Base-by-base conservation (phyloP, 2,888 invertebrate species). In the Coleophora flavipennella region DNA sequence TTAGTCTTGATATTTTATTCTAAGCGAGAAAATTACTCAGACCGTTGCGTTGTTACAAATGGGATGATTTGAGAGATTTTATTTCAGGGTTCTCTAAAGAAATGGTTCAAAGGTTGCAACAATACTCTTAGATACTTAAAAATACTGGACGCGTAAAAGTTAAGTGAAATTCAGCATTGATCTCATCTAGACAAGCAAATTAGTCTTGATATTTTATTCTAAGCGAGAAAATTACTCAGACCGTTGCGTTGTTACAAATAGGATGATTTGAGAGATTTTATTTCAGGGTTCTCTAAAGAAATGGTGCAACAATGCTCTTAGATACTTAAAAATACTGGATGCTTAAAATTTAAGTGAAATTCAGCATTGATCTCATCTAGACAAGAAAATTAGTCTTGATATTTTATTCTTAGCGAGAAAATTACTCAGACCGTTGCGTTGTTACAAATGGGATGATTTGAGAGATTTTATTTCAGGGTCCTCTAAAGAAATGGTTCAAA, bases 351-450 rank as follows among this genome's bases (percentile, higher is more conserved):
- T n/a, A n/a, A n/a, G n/a, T n/a, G n/a, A n/a, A n/a, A n/a, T n/a
- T n/a, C 36, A 33, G 38, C 42, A 44, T 42, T 44, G 45, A 50
- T 54, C 44, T 52, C 44, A 51, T 46, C 50, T 51, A 55, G 56
- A 50, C 50, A 58, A 55, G 45, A 40, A 52, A 56, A 60, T 61
- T 51, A 51, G 53, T 54, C 51, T 53, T 35, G 45, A 53, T 51
- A 50, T 59, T 50, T 45, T 40, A 45, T 56, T 49, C 50, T 53
- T 50, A 54, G 38, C 32, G 47, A 45, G 37, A 46, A 40, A 46
- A 59, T 49, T 39, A 49, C 56, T 60, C 55, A 55, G 51, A 53
- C 36, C 42, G 45, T n/a, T n/a, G n/a, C n/a, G n/a, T 35, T 41
- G 44, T 40, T 43, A 49, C 49, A 47, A 55, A 57, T 51, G 46